Conservation (phyloP, 2,113 vertebrate species). For the Anseranas semipalmata region DNA sequence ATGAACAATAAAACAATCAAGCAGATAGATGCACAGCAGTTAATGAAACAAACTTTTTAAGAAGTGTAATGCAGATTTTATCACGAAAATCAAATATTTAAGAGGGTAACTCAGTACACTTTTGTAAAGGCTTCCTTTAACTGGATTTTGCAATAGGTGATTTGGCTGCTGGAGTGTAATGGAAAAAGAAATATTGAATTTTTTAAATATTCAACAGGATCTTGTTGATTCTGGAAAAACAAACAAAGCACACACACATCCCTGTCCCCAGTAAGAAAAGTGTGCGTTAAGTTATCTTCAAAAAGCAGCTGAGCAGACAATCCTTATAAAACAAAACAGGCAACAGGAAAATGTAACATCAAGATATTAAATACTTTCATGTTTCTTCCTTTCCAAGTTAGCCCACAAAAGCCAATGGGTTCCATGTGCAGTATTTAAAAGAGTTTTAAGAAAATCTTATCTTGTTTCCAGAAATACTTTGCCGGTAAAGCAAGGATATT, state of each 20-base stretch:
- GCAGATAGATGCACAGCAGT: neutral
- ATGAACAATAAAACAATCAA: neutral
- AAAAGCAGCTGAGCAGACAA: neutral
- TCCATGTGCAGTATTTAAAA: neutral
- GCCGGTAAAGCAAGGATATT: neutral
- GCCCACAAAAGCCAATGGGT: neutral
- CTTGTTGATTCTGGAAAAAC: conserved; percentile 3
- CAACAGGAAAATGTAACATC: neutral
- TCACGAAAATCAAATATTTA: neutral
- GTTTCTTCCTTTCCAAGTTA: neutral
- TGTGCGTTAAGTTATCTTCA: neutral
- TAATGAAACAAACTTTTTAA: neutral
- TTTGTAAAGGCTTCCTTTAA: neutral
- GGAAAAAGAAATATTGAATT: neutral
- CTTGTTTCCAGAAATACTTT: neutral
- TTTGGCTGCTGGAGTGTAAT: neutral
- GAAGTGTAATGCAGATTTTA: neutral
- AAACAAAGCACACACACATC: neutral
- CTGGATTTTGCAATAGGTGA: neutral
- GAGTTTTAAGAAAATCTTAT: neutral
- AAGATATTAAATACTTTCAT: neutral
- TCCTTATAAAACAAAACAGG: neutral
- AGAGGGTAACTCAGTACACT: neutral
- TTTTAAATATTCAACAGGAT: conserved; percentile 10
- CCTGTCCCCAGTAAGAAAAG: neutral